phyloP scores from a whole-genome alignment of 2,797 vertebrate genomes.

The Moxostoma hubbsi region DNA sequence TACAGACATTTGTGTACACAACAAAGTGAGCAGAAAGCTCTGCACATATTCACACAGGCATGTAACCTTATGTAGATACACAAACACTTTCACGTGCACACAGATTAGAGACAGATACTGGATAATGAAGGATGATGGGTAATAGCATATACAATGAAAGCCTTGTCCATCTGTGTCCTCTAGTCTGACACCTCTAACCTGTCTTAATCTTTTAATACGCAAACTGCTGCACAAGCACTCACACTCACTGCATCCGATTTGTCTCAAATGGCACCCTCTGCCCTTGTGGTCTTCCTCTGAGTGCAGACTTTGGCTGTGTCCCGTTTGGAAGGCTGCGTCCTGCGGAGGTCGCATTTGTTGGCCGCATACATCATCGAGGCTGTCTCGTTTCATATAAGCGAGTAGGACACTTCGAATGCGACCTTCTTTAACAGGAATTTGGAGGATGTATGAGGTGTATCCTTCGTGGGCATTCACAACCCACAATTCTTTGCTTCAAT shows the following conservation, averaged over 20 bases:
- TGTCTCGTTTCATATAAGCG: too few relatives aligned
- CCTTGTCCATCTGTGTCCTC: constrained; percentile 70
- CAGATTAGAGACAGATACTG: constrained; percentile 53
- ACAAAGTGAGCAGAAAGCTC: neutral
- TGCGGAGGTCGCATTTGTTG: too few relatives aligned
- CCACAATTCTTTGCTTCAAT: too few relatives aligned
- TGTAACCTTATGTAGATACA: neutral
- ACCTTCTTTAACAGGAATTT: too few relatives aligned
- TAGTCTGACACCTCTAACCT: constrained; percentile 71
- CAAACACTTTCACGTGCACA: constrained; percentile 4
- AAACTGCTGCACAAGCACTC: constrained; percentile 74
- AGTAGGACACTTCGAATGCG: too few relatives aligned
- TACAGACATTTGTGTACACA: constrained; percentile 4
- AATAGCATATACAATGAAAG: constrained; percentile 72
- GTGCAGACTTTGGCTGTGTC: too few relatives aligned
- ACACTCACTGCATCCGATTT: constrained; percentile 37
- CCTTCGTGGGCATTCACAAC: too few relatives aligned
- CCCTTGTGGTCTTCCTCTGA: too few relatives aligned
- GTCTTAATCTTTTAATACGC: constrained; percentile 76
- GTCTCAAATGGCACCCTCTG: too few relatives aligned
- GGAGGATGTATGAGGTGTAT: too few relatives aligned
- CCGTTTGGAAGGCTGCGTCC: too few relatives aligned
- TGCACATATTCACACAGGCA: neutral
- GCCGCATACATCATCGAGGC: too few relatives aligned
- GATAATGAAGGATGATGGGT: constrained; percentile 72